Evolutionary conservation across 2,113 vertebrate species (phyloP).

Genomic region (Plotosus lineatus): DNA sequence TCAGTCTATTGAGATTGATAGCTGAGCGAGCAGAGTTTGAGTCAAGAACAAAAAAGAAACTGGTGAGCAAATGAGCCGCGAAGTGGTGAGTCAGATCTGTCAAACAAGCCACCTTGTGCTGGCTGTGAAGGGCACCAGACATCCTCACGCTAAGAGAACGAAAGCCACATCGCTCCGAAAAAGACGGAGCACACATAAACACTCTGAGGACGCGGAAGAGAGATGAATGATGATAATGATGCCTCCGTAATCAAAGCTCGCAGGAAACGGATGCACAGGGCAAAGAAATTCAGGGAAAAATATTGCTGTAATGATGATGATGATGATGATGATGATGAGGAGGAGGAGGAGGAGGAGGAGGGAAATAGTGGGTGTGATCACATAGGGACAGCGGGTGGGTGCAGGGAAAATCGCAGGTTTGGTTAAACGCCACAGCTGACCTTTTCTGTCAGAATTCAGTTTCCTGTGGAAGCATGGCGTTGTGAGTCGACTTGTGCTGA

Average conservation of each 20-base stretch:
- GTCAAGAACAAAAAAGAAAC: not conserved
- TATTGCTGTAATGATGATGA: not conserved
- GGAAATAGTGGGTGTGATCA: not conserved
- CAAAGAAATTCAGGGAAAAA: not conserved
- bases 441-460: not conserved
- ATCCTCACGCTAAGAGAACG: not conserved
- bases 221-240: not conserved
- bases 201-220: not conserved
- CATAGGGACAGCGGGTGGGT: conserved; percentile 11
- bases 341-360: no score
- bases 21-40: not conserved
- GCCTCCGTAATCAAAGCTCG: not conserved
- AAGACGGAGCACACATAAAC: not conserved
- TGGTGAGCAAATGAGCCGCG: not conserved
- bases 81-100: not conserved
- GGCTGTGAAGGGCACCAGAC: not conserved
- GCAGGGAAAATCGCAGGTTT: conserved; percentile 13
- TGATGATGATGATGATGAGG: not conserved
- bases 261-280: not conserved
- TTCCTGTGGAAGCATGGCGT: not conserved
- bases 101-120: not conserved
- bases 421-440: not conserved
- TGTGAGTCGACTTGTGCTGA: not conserved
- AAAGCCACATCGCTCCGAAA: not conserved
- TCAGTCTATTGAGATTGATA: not conserved